Conservation (phyloP, 2,888 invertebrate genomes). For the Nudaria mundana region DNA sequence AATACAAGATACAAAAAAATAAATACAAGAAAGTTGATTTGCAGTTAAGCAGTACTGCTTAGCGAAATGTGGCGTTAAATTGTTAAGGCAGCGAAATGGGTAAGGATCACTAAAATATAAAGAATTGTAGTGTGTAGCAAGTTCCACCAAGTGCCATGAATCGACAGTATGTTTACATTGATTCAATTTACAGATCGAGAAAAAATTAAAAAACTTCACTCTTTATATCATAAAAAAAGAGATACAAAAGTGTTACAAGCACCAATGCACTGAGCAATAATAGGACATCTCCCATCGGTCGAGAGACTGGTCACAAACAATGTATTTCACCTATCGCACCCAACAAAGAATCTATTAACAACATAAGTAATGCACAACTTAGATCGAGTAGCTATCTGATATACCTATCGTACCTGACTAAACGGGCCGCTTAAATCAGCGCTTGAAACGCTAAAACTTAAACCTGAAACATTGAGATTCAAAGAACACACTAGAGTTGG, state of each 20-base stretch:
- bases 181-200: conserved; percentile 9
- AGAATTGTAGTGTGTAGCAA: no score
- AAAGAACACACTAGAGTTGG: conserved; percentile 3
- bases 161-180: no score
- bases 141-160: no score
- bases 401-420: conserved; percentile 32
- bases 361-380: conserved; percentile 66
- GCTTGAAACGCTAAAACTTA: conserved; percentile 10
- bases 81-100: no score
- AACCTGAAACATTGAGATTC: conserved; percentile 6
- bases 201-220: conserved; percentile 22
- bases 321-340: conserved; percentile 55
- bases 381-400: conserved; percentile 57
- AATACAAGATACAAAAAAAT: no score
- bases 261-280: conserved; percentile 34
- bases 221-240: conserved; percentile 15
- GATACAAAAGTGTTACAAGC: conserved; percentile 24
- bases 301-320: conserved; percentile 41
- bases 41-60: no score
- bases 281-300: conserved; percentile 34
- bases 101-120: no score
- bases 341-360: conserved; percentile 65
- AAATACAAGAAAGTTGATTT: no score
- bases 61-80: no score
- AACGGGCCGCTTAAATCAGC: conserved; percentile 35